Conservation (phyloP, 2,113 vertebrate genomes). For the Pica pica region DNA sequence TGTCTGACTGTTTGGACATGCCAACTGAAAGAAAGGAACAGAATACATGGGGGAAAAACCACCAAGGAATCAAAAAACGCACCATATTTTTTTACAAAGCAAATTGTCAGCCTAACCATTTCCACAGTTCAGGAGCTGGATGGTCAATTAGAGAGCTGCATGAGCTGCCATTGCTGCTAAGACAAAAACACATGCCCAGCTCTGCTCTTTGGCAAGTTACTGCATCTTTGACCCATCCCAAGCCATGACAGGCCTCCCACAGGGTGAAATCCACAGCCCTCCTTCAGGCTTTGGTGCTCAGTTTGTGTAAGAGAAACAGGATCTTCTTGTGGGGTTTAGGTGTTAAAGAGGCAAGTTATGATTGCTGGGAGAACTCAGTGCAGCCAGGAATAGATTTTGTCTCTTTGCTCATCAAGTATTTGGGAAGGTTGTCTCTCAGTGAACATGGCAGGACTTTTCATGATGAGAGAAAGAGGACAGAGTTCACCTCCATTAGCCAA, state of each 20-base stretch:
- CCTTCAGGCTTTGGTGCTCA: not conserved
- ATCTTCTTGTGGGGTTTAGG: too few species aligned
- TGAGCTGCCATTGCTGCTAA: not conserved
- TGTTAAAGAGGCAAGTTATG: not conserved
- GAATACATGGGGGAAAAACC: rapidly evolving
- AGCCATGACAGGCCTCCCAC: not conserved
- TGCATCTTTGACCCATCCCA: not conserved
- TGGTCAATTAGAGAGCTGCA: not conserved
- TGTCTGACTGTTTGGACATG: not conserved
- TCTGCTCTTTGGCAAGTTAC: not conserved
- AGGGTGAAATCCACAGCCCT: not conserved
- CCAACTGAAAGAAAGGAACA: not conserved
- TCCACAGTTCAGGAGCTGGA: not conserved
- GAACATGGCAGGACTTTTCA: not conserved
- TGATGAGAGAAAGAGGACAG: not conserved
- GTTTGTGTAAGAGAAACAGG: not conserved
- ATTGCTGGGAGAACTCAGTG: not conserved
- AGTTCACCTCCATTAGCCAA: not conserved
- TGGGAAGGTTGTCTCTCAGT: not conserved
- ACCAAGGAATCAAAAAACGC: rapidly evolving
- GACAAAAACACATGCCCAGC: not conserved
- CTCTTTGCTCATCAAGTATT: not conserved
- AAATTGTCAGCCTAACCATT: not conserved
- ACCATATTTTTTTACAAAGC: not conserved
- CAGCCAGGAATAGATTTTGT: not conserved